A percentile compares a stretch with the other conserved stretches of the same genome.
These are phyloP conservation scores for Ctenochaetus hawaiiensis DNA, from an alignment of 2,797 vertebrate genomes.

Conservation along the genomic window DNA sequence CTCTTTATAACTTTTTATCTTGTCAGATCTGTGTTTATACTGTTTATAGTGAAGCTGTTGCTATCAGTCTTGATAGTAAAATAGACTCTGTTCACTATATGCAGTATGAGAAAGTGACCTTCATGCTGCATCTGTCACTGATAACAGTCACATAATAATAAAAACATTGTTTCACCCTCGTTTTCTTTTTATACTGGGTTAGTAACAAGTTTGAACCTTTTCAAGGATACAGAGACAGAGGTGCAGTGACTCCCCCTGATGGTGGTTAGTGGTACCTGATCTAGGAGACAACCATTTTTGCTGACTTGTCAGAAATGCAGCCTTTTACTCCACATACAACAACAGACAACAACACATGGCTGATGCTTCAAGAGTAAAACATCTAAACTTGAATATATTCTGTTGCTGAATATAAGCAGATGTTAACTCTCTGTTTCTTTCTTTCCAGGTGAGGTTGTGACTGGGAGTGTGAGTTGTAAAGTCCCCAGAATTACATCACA, in stretches of 20 bases:
- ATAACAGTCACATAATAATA: background rate
- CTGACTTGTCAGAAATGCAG: slow-evolving; percentile 60
- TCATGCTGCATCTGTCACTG: background rate
- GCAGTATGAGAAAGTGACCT: background rate
- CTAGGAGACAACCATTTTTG: slow-evolving; percentile 32
- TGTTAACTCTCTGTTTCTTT: slow-evolving; percentile 25
- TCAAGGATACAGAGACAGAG: slow-evolving; percentile 35
- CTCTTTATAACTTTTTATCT: background rate
- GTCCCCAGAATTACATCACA: slow-evolving; percentile 76
- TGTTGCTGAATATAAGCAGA: background rate
- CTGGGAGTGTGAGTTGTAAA: slow-evolving; percentile 66
- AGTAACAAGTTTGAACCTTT: background rate
- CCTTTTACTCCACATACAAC: slow-evolving; percentile 18
- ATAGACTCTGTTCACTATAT: background rate
- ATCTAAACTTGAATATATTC: no score
- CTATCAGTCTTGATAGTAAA: no score
- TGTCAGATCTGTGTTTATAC: background rate
- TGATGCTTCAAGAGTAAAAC: slow-evolving; percentile 47
- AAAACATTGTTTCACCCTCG: background rate
- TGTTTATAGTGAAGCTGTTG: background rate
- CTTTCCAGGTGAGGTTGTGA: slow-evolving; percentile 71
- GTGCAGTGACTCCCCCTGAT: slow-evolving; percentile 51
- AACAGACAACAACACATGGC: slow-evolving; percentile 54
- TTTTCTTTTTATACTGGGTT: background rate
- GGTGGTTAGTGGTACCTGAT: slow-evolving; percentile 41